phyloP scores from a whole-genome alignment of 2,888 invertebrate genomes.

The Halictus quadricinctus region DNA sequence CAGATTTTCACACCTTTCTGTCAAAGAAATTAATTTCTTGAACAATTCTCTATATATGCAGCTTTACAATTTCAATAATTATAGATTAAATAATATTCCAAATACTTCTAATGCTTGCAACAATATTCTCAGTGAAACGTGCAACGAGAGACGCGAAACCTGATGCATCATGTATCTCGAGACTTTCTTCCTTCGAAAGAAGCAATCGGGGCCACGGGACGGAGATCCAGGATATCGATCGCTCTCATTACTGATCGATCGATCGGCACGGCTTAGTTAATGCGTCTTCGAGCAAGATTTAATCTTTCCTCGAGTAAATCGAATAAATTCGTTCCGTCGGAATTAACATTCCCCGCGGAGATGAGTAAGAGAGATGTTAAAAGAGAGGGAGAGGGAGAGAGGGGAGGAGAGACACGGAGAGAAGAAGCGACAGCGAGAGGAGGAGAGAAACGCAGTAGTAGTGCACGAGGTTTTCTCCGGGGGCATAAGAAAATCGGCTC shows the following conservation, averaged over 20 bases:
- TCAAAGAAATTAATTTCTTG: too few species aligned
- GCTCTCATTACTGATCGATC: slow-evolving; percentile 15
- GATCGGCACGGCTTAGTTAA: not conserved
- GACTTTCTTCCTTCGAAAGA: not conserved
- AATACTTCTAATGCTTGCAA: not conserved
- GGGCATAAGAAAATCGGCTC: slow-evolving; percentile 54
- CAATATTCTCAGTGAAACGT: too few species aligned
- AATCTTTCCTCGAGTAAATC: slow-evolving; percentile 26
- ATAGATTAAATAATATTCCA: too few species aligned
- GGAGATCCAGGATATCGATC: not conserved
- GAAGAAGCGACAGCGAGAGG: too few species aligned
- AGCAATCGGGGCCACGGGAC: not conserved
- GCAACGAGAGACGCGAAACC: not conserved
- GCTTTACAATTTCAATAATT: too few species aligned
- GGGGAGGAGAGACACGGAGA: not conserved
- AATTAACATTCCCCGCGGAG: slow-evolving; percentile 42
- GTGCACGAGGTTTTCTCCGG: slow-evolving; percentile 34
- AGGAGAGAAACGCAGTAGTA: not conserved
- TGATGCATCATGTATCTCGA: not conserved
- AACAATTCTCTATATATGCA: too few species aligned
- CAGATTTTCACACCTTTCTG: too few species aligned
- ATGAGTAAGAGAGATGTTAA: not conserved
- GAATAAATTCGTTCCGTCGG: slow-evolving; percentile 40
- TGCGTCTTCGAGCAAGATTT: slow-evolving; percentile 8
- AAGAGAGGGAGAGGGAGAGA: not conserved